phyloP scores from a whole-genome alignment of 1,140 invertebrate species.

The Drosophila nebulosa region DNA sequence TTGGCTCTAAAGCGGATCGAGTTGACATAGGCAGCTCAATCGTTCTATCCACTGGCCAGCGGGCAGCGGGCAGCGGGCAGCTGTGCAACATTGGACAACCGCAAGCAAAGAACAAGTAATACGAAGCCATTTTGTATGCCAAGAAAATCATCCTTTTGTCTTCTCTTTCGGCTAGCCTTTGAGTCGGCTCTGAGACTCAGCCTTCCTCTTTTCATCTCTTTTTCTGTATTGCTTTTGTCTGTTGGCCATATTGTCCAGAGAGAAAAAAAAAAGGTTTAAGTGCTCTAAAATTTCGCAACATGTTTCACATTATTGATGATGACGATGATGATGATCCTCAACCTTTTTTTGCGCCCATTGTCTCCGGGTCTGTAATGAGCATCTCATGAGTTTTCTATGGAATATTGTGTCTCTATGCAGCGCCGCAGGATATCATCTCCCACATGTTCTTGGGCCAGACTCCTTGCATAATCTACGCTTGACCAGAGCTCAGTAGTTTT shows the following conservation, averaged over 20 bases:
- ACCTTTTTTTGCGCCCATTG: constrained; percentile 18
- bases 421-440: constrained; percentile 42
- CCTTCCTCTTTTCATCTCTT: constrained; percentile 4
- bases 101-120: constrained; percentile 34
- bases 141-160: constrained; percentile 39
- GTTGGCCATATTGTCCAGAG: constrained; percentile 57
- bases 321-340: constrained; percentile 56
- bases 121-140: constrained; percentile 45
- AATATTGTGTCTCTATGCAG: constrained; percentile 14
- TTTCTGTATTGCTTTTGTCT: constrained; percentile 71
- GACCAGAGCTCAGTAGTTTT: constrained; percentile 27
- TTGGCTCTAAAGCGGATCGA: constrained; percentile 10
- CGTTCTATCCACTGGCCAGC: too few relatives aligned
- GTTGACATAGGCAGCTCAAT: constrained; percentile 54
- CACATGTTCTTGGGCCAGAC: constrained; percentile 30
- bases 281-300: constrained; percentile 69
- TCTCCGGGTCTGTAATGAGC: constrained; percentile 46
- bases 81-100: neutral
- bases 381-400: constrained; percentile 50
- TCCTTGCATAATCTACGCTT: constrained; percentile 49
- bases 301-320: constrained; percentile 73
- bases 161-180: constrained; percentile 6
- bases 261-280: constrained; percentile 52
- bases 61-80: constrained; percentile 17
- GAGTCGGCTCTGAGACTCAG: constrained; percentile 7